Percentiles rank a stretch among this genome's conserved stretches.
These are phyloP conservation scores for Drosophila dives DNA, from an alignment of 2,888 invertebrate genomes.

Conservation along the genomic window DNA sequence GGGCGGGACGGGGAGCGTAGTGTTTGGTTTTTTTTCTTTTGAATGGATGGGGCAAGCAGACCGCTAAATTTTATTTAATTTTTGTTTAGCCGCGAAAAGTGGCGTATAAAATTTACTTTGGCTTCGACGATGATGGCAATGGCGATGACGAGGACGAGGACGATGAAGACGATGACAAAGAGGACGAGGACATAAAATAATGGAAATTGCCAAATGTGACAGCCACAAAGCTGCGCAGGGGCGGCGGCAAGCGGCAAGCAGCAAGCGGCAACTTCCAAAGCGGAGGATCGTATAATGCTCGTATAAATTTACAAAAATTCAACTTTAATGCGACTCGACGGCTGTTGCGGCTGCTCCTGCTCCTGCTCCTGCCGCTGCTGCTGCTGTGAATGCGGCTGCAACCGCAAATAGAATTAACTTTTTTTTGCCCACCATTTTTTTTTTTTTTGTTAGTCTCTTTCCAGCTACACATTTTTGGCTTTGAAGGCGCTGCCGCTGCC, in stretches of 20 bases:
- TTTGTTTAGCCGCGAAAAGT: slow-evolving; percentile 80
- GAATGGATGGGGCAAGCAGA: slow-evolving; percentile 59
- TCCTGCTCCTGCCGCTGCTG: slow-evolving; percentile 25
- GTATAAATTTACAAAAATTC: slow-evolving; percentile 78
- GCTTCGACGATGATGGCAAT: slow-evolving; percentile 63
- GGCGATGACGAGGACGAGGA: slow-evolving; percentile 36
- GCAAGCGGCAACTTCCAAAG: slow-evolving; percentile 25
- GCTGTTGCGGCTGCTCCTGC: slow-evolving; percentile 37
- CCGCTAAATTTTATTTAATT: slow-evolving; percentile 81
- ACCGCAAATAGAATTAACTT: slow-evolving; percentile 79
- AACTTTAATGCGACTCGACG: slow-evolving; percentile 71
- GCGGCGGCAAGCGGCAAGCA: slow-evolving; percentile 13
- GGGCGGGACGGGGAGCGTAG: neutral
- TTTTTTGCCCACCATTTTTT: slow-evolving; percentile 23
- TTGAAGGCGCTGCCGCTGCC: slow-evolving; percentile 35
- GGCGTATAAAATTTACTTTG: slow-evolving; percentile 80
- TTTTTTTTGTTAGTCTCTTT: slow-evolving; percentile 12
- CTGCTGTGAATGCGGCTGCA: slow-evolving; percentile 49
- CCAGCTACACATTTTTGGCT: slow-evolving; percentile 48
- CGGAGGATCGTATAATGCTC: slow-evolving; percentile 75
- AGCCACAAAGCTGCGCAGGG: slow-evolving; percentile 74
- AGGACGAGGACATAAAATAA: slow-evolving; percentile 78
- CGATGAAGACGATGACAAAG: slow-evolving; percentile 33
- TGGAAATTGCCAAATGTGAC: slow-evolving; percentile 82
- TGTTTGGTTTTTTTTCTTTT: neutral